Evolutionary conservation across 2,113 vertebrate species (phyloP), one percentile per base, ranked within the genome.

Genomic region (Clarias gariepinus): DNA sequence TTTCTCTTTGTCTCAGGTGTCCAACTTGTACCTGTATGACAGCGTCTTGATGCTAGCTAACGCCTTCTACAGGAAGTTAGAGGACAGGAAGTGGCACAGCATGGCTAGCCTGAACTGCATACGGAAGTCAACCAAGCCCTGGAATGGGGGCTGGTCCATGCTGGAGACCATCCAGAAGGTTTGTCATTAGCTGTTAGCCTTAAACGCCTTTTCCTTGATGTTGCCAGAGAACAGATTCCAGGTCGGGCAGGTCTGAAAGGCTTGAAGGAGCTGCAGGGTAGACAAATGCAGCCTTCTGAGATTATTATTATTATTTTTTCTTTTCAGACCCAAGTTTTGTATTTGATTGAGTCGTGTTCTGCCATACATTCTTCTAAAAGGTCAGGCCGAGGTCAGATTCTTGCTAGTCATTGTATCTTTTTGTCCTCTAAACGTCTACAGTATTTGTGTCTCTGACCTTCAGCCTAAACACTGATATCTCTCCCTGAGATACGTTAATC

Each of bases 71-170:
- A 95, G 98, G 94, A 99, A 99, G 95, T 87, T 99, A 92, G 98
- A 99, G 92, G 98, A 99, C 95, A 95, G 98, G 85, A 99, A 99
- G 91, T 99, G 98, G 98, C 98, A 99, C 93, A 99, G 98, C 82
- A 99, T 99, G 98, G 98, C 98, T 4, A 99, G 98, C 55, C 95
- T 99, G 85, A 99, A 99, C 93, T 99, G 98, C 93, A 99, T 99
- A 93, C 95, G 96, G 90, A 99, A 99, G 91, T 97, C 98, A 64
- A 99, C 98, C 90, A 99, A 99, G 85, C 98, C 98, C 0, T 99
- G 98, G 98, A 99, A 99, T 0, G 98, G 98, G 80, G 98, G 98
- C 84, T 95, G 97, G 92, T 99, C 98, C 89, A 99, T 99, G 98
- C 92, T 99, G 85, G 98, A 99, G 89, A 99, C 98, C 0, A 99